These are phyloP conservation scores for Pseudorhombus dupliciocellatus DNA, from an alignment of 2,113 vertebrate species.

Conservation along the genomic window DNA sequence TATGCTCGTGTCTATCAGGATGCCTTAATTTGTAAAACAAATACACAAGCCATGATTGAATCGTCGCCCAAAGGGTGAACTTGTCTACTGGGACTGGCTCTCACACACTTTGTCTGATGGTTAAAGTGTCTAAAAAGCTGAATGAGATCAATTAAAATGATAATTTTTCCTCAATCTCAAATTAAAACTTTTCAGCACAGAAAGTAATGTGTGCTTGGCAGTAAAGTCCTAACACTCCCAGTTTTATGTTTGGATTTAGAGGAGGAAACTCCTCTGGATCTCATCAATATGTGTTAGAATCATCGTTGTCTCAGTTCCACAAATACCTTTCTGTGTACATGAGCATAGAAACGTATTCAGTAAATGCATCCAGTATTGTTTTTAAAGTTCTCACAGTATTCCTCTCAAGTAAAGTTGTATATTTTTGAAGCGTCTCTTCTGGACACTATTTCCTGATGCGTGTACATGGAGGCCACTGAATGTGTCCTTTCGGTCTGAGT, in stretches of 20 bases:
- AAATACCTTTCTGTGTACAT: not conserved
- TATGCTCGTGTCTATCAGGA: not conserved
- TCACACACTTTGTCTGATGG: not conserved
- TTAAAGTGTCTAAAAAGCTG: too few species aligned
- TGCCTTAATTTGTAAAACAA: not conserved
- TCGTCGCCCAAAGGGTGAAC: not conserved
- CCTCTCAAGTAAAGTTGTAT: not conserved
- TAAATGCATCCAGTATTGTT: conserved; percentile 17
- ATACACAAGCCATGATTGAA: not conserved
- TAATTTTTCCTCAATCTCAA: not conserved
- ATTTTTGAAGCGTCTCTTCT: not conserved
- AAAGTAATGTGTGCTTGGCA: not conserved
- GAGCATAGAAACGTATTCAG: not conserved
- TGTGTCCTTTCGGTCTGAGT: conserved; percentile 2
- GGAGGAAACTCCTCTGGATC: not conserved
- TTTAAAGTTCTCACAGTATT: conserved; percentile 18
- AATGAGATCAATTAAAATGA: too few species aligned
- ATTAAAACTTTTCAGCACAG: not conserved
- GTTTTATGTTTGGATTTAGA: not conserved
- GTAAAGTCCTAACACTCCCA: not conserved
- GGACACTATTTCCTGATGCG: conserved; percentile 25
- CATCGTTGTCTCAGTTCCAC: not conserved
- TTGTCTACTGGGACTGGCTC: not conserved
- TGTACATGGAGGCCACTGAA: conserved; percentile 33
- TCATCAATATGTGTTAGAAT: not conserved